Base-by-base conservation (phyloP, 2,888 invertebrate genomes). In the Chaitophorus viminalis region DNA sequence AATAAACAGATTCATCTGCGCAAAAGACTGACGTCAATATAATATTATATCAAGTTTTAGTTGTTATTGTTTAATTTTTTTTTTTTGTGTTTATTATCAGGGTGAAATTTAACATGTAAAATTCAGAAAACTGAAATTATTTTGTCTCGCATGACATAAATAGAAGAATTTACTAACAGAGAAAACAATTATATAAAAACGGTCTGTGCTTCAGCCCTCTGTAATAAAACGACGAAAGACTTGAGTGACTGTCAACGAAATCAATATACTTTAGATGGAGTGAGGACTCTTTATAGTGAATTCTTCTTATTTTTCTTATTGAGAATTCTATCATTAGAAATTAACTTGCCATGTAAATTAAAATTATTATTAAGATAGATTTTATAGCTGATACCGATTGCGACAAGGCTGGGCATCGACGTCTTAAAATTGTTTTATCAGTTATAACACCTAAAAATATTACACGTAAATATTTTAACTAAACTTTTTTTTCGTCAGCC, bases 21-120 rank as follows among this genome's bases (percentile, higher is more conserved):
- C 79, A 60, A 81, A 87, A 87, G 86, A 87, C 86, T 87, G 86
- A 87, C 79, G 86, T 87, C 86, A 79, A 79, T 78, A 70, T 86
- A 68, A 70, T 78, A 72, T 72, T 60, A 65, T 83, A 70, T 72
- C 72, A 39, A 79, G 60, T 87, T 74, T 39, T 54, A 72, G 29
- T 11, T 68, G 0, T 65, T 25, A 46, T 25, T 76, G 18, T 76
- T 78, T 33, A 21, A 4, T 46, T n/a, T 18, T n/a, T 52, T 46
- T 46, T 46, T 82, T 39, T 68, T 68, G 25, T 68, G 70, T 70
- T 82, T 29, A 83, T 39, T 29, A 83, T 60, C 83, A 83, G 83
- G 83, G 83, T 83, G 74, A 60, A 83, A 83, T 60, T 39, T 54
- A 77, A 60, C 31, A n/a, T 60, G 25, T 29, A 75, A 72, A 60